Conservation (phyloP, 1,140 invertebrate species). For the Panagrolaimus sp. region DNA sequence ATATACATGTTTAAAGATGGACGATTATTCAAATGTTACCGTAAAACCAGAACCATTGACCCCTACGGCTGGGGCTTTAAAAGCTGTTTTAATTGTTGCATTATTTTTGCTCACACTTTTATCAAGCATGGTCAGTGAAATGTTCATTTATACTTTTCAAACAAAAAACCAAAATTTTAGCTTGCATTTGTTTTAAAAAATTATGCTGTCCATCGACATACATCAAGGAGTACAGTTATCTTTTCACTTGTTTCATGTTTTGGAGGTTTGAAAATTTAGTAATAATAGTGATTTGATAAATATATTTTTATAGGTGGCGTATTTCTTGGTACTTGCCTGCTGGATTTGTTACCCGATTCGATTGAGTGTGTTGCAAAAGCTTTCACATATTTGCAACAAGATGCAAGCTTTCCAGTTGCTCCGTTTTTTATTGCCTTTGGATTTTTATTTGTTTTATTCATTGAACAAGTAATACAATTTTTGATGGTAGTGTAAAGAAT, state of each 20-base stretch:
- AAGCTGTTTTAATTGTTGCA: constrained; percentile 41
- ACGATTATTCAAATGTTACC: background rate
- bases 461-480: constrained; percentile 53
- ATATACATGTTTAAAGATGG: background rate
- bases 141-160: background rate
- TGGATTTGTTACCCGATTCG: constrained; percentile 54
- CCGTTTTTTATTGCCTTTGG: constrained; percentile 47
- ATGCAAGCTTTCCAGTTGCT: constrained; percentile 44
- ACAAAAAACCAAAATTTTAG: constrained; percentile 12
- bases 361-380: constrained; percentile 43
- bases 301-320: constrained; percentile 39
- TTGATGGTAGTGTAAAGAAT: background rate
- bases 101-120: constrained; percentile 51
- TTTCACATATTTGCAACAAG: constrained; percentile 24
- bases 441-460: constrained; percentile 49
- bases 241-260: constrained; percentile 45
- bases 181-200: constrained; percentile 32
- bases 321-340: constrained; percentile 51
- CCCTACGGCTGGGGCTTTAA: constrained; percentile 36
- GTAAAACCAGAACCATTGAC: background rate
- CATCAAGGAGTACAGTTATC: background rate
- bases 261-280: constrained; percentile 20
- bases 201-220: constrained; percentile 9
- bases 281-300: too few relatives aligned
- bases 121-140: constrained; percentile 40